phyloP scores from a whole-genome alignment of 2,113 vertebrate genomes.

The Silurus asotus region DNA sequence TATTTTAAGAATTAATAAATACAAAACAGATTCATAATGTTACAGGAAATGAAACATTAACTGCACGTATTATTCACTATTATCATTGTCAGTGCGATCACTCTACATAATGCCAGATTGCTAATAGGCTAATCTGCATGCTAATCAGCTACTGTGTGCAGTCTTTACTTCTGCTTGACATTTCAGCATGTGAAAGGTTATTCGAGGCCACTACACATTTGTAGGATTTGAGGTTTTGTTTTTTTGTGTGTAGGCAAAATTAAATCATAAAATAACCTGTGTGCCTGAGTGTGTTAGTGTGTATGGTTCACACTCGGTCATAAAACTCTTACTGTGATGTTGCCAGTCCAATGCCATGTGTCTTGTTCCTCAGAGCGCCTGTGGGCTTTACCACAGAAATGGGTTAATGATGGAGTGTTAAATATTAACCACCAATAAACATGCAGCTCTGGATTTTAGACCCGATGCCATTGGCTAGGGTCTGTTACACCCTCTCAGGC shows the following conservation, averaged over 20 bases:
- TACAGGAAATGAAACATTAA: background rate
- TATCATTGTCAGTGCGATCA: conserved; percentile 5
- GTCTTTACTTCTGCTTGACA: background rate
- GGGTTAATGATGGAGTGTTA: conserved; percentile 32
- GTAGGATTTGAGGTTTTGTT: background rate
- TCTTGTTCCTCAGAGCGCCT: background rate
- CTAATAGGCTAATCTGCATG: background rate
- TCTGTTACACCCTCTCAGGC: background rate
- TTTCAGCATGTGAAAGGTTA: background rate
- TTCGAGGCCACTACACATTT: background rate
- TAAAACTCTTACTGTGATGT: background rate
- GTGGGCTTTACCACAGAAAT: conserved; percentile 34
- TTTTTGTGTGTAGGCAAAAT: background rate
- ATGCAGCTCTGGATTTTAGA: background rate
- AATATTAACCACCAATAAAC: conserved; percentile 33
- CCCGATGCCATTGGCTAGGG: conserved; percentile 16
- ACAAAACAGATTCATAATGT: background rate
- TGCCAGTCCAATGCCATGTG: background rate
- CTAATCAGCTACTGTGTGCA: background rate
- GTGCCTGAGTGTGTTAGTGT: background rate
- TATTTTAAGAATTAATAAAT: background rate
- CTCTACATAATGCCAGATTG: background rate
- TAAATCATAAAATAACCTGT: background rate
- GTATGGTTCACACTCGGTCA: background rate
- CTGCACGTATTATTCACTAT: background rate